Percentiles rank a stretch among this genome's conserved stretches.
These are phyloP conservation scores for Calameuta filiformis DNA, from an alignment of 2,888 invertebrate species.

Conservation along the genomic window DNA sequence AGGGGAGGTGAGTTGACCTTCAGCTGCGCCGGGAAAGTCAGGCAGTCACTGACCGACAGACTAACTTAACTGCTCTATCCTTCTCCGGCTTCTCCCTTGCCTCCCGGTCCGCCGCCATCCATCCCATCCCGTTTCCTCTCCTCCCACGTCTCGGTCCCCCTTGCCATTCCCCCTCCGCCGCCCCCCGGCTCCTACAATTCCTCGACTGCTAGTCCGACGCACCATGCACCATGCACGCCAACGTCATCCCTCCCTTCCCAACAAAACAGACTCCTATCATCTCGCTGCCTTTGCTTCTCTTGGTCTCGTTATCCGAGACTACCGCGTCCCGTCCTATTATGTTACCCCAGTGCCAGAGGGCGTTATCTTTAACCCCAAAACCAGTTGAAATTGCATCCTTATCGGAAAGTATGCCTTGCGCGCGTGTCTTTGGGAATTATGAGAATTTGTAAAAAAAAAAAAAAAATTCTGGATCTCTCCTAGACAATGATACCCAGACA, in stretches of 20 bases:
- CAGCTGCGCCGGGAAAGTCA: constrained; percentile 65
- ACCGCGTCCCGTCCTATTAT: constrained; percentile 24
- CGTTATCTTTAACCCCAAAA: constrained; percentile 53
- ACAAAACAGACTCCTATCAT: constrained; percentile 3
- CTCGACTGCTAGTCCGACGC: constrained; percentile 59
- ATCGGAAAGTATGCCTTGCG: background rate
- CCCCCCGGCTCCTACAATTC: constrained; percentile 39
- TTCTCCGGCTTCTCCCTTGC: constrained; percentile 46
- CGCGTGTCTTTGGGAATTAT: background rate
- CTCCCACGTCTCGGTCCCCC: constrained; percentile 27
- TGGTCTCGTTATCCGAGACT: constrained; percentile 4
- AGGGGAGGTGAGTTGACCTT: constrained; percentile 59
- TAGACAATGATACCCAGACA: no score
- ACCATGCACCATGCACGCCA: constrained; percentile 34
- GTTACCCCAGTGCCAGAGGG: constrained; percentile 50
- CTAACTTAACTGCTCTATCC: constrained; percentile 65
- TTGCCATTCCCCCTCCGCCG: constrained; percentile 19
- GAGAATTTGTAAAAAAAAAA: no score
- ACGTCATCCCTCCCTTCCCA: constrained; percentile 7
- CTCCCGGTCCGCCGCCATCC: constrained; percentile 29
- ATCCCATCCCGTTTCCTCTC: constrained; percentile 37
- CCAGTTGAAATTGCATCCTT: constrained; percentile 39
- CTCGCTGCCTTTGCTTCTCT: constrained; percentile 6
- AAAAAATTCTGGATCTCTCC: no score
- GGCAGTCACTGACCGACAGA: constrained; percentile 66